A percentile compares a stretch with the other conserved stretches of the same genome.
These are phyloP conservation scores for Cecidostiba fungosa DNA, from an alignment of 2,888 invertebrate genomes.

Conservation along the genomic window DNA sequence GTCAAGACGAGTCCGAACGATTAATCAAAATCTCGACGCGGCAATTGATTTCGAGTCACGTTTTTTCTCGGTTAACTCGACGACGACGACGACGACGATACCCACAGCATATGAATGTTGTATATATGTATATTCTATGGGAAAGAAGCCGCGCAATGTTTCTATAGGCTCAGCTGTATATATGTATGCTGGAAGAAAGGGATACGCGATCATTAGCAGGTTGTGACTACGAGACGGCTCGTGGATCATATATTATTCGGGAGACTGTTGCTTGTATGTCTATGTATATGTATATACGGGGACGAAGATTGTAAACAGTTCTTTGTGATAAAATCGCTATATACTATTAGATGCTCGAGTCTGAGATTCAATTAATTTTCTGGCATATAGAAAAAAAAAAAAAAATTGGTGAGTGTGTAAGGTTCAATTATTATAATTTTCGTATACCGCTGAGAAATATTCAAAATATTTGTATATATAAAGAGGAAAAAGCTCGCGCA, in stretches of 20 bases:
- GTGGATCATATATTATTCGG: not conserved
- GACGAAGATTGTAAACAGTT: conserved; percentile 1
- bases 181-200: conserved; percentile 33
- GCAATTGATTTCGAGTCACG: conserved; percentile 58
- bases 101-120: not conserved
- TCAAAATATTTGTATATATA: not conserved
- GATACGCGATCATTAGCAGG: conserved; percentile 73
- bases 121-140: conserved; percentile 20
- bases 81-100: conserved; percentile 2
- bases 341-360: not conserved
- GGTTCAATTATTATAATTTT: no score
- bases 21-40: conserved; percentile 59
- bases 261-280: not conserved
- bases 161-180: not conserved
- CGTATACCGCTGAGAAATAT: not conserved
- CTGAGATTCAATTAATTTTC: not conserved
- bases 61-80: conserved; percentile 26
- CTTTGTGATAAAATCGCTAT: not conserved
- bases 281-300: not conserved
- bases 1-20: conserved; percentile 54
- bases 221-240: conserved; percentile 74
- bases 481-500: not conserved
- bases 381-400: not conserved
- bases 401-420: not conserved
- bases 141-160: conserved; percentile 48